Base-by-base conservation (phyloP, 2,113 vertebrate genomes). In the Myotis yumanensis region DNA sequence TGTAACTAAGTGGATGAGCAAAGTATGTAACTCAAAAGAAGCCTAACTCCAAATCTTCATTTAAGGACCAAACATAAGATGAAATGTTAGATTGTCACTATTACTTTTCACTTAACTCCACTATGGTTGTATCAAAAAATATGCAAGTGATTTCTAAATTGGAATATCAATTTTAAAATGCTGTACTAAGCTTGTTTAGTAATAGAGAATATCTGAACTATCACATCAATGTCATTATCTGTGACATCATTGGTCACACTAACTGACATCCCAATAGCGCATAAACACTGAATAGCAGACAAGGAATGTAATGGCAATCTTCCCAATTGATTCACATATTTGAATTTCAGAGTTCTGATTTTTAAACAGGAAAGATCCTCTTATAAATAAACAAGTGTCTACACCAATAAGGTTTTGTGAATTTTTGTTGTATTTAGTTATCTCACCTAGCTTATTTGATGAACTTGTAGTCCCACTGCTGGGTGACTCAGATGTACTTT, bases 131-230 rank as follows among this genome's bases (percentile, higher is more conserved):
- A 84, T 69, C 51, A 77, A 69, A 40, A 48, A 89, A 89, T 64
- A 77, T 84, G 69, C 40, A 15, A 89, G 79, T 69, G 23, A 69
- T 89, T 69, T 77, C 23, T 69, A 81, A 73, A 94, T 59, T 84
- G 46, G 7, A 52, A 30, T 37, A 76, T 76, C 59, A 68, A 59
- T 37, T 76, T 57, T 46, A 14, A 89, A 68, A 83, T 48, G 22
- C 15, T 7, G 2, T 22, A 64, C 28, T 88, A 64, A 28, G 40
- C 76, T 88, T 81, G 7, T 64, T 73, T 43, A 81, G n/a, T 82
- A n/a, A 82, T 73, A n/a, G 28, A 52, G 68, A 88, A 73, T 46
- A 82, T 57, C 20, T 73, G n/a, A 81, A 52, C 20, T 72, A 11
- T 81, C n/a, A 73, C 43, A 73, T 73, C 66, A 88, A 5, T n/a